A percentile compares a stretch with the other conserved stretches of the same genome.
Conservation (phyloP, 2,113 vertebrate species). For the Sciurus niger region DNA sequence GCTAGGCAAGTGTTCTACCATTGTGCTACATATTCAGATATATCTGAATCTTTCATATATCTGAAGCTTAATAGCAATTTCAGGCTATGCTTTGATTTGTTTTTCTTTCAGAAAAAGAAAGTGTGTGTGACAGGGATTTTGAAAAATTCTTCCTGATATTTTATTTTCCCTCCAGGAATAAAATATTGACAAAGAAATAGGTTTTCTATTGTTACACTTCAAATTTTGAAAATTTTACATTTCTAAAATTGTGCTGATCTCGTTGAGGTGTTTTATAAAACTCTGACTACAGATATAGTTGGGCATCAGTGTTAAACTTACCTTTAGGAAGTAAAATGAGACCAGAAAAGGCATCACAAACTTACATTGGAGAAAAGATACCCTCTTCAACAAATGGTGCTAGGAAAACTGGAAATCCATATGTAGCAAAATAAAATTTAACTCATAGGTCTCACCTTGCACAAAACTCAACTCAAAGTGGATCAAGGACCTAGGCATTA, state of each 20-base stretch:
- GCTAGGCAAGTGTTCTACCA: too few relatives aligned
- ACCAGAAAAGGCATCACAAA: too few relatives aligned
- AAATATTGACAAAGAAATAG: not conserved
- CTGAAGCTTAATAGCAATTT: not conserved
- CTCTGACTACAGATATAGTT: not conserved
- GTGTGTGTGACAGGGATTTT: not conserved
- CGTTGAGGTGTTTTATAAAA: not conserved
- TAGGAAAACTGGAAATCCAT: too few relatives aligned
- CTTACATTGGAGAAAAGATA: too few relatives aligned
- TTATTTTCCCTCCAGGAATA: not conserved
- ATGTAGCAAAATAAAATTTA: too few relatives aligned
- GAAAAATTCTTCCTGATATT: not conserved
- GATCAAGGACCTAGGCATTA: too few relatives aligned
- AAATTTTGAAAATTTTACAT: not conserved
- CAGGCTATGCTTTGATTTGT: not conserved
- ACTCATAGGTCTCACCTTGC: too few relatives aligned
- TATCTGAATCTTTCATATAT: not conserved
- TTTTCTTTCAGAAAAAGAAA: not conserved
- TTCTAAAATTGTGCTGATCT: not conserved
- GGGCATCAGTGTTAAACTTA: not conserved
- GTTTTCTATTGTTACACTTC: not conserved
- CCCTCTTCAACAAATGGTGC: too few relatives aligned
- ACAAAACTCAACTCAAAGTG: too few relatives aligned
- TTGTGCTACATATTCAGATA: too few relatives aligned
- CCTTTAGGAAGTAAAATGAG: not conserved